Conservation (phyloP, 2,797 vertebrate genomes). For the Moxostoma hubbsi region DNA sequence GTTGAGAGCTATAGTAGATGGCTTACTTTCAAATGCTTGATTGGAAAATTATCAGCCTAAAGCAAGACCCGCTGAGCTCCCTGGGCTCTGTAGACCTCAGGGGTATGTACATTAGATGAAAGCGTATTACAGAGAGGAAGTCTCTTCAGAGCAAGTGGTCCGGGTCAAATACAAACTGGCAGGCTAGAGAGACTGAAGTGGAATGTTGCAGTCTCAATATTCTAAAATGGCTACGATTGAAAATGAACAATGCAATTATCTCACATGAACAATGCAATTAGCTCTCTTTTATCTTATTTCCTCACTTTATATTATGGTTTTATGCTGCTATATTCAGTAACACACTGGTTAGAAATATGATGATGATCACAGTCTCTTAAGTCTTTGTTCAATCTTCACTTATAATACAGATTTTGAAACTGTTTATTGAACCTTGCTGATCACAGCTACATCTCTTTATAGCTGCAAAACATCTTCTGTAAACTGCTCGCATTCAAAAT, state of each 20-base stretch:
- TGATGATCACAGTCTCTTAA: neutral
- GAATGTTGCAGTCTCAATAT: neutral
- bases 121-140: constrained; percentile 12
- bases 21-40: constrained; percentile 56
- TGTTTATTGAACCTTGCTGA: neutral
- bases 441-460: too few relatives aligned
- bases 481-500: too few relatives aligned
- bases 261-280: constrained; percentile 7
- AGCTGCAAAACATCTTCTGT: too few relatives aligned
- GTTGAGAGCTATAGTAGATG: constrained; percentile 41
- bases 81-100: constrained; percentile 21
- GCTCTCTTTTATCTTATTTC: neutral
- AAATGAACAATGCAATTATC: constrained; percentile 4
- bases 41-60: constrained; percentile 56
- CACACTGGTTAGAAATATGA: neutral
- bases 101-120: constrained; percentile 38
- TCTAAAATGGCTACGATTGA: neutral
- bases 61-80: constrained; percentile 39
- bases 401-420: neutral
- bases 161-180: constrained; percentile 2
- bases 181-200: constrained; percentile 3
- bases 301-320: constrained; percentile 8
- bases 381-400: neutral
- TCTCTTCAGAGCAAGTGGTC: constrained; percentile 6
- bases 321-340: neutral